Base-by-base conservation (phyloP, 2,888 invertebrate species). In the Exephanes ischioxanthus region DNA sequence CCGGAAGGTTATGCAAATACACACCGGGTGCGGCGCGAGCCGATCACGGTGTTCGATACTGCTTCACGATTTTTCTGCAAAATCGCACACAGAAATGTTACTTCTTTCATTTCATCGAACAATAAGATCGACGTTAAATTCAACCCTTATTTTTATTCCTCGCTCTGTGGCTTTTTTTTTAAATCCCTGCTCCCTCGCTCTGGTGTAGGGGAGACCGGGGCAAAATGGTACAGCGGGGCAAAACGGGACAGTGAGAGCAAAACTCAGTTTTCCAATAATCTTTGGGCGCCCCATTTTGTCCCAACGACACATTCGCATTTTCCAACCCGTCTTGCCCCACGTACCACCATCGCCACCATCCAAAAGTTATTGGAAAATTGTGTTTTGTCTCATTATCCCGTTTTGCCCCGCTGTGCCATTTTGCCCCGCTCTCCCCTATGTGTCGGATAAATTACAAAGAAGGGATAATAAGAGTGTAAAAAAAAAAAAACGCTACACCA, bases 71-170 rank as follows among this genome's bases (percentile, higher is more conserved):
- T 33, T 63, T 30, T n/a, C 14, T 7, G 61, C 16, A 6, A 9
- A 33, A 63, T 30, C 16, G 77, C 30, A n/a, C 30, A 53, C 61
- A 6, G 30, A 2, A 4, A 4, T 58, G 11, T 26, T 58, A 11
- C 26, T 58, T 11, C 14, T 14, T 26, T 22, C 0, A 14, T 26
- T 58, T 58, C 14, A 58, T 26, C 45, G 72, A 83, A 80, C 83
- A 11, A 45, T 3, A 45, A 41, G 9, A 41, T 41, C 41, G 9
- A 41, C 53, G 16, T 55, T 63, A 66, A 53, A 11, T 9, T 63
- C 48, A n/a, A 48, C 51, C 22, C 68, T 68, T 63, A 14, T 72
- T 83, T 83, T 81, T 55, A 26, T 48, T 83, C 45, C 26, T 82
- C 30, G 14, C 37, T 19, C 11, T 37, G 11, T 41, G 11, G 41